Conservation (phyloP, 2,113 vertebrate species). For the Eulemur macaco region DNA sequence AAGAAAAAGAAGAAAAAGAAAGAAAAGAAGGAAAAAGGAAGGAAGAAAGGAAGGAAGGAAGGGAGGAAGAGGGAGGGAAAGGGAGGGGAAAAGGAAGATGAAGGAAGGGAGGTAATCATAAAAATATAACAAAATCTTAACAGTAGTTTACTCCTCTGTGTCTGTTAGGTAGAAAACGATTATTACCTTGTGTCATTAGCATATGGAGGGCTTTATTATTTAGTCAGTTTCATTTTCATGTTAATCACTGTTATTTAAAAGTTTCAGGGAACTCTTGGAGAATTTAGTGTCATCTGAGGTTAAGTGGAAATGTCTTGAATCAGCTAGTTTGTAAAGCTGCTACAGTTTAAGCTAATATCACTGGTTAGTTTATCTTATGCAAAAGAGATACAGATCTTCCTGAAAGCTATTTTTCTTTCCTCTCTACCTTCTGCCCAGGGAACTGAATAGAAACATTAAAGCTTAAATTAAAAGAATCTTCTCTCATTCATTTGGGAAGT, state of each 20-base stretch:
- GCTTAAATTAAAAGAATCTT: conserved; percentile 54
- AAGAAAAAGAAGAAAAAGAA: background rate
- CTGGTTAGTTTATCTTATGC: conserved; percentile 58
- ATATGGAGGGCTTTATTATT: background rate
- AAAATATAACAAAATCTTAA: background rate
- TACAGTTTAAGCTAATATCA: conserved; percentile 63
- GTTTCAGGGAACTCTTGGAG: conserved; percentile 28
- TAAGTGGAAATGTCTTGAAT: conserved; percentile 54
- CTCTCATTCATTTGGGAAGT: conserved; percentile 52
- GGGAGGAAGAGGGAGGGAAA: fast-evolving
- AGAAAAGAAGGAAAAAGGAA: no score
- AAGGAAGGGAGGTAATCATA: background rate
- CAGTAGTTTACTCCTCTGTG: background rate
- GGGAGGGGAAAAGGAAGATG: fast-evolving
- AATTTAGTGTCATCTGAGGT: conserved; percentile 20
- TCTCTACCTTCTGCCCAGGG: conserved; percentile 22
- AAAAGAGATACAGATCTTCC: conserved; percentile 67
- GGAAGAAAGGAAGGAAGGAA: no score
- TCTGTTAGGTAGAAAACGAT: background rate
- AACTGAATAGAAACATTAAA: conserved; percentile 51
- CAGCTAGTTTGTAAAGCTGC: conserved; percentile 44
- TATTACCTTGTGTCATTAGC: background rate
- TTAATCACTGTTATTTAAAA: conserved; percentile 68
- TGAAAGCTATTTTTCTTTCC: conserved; percentile 61
- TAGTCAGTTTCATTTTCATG: conserved; percentile 53